Percentiles rank a stretch among this genome's conserved stretches.
These are phyloP conservation scores for Eupithecia abbreviata DNA, from an alignment of 2,888 invertebrate genomes.

Conservation along the genomic window DNA sequence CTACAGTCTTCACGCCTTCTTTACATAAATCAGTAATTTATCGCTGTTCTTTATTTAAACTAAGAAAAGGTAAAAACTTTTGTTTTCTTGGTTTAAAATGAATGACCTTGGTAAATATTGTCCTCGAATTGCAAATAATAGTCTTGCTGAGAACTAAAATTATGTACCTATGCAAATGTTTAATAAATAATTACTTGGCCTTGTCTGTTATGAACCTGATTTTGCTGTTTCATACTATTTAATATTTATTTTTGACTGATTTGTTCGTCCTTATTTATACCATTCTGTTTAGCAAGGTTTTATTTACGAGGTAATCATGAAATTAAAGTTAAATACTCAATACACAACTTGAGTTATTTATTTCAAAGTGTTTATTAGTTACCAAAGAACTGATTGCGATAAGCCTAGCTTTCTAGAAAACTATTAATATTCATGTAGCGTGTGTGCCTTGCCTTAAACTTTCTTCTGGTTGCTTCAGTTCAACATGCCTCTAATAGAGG, in stretches of 20 bases:
- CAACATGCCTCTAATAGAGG: conserved; percentile 90
- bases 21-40: background rate
- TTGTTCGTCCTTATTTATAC: background rate
- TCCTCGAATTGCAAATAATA: background rate
- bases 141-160: background rate
- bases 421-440: background rate
- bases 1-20: background rate
- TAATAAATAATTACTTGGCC: background rate
- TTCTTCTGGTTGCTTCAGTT: conserved; percentile 34
- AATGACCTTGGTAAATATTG: conserved; percentile 7
- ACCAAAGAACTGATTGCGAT: background rate
- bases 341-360: background rate
- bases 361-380: background rate
- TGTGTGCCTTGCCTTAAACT: background rate
- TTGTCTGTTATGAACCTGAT: conserved; percentile 5
- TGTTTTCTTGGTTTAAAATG: background rate
- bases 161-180: background rate
- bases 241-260: background rate
- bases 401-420: background rate
- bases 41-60: background rate
- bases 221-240: conserved; percentile 3
- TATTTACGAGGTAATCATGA: background rate
- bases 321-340: background rate
- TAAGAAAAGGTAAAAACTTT: conserved; percentile 2
- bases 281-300: background rate